Evolutionary conservation across 2,797 vertebrate species (phyloP).

Genomic region (Rhadinocentrus ornatus): DNA sequence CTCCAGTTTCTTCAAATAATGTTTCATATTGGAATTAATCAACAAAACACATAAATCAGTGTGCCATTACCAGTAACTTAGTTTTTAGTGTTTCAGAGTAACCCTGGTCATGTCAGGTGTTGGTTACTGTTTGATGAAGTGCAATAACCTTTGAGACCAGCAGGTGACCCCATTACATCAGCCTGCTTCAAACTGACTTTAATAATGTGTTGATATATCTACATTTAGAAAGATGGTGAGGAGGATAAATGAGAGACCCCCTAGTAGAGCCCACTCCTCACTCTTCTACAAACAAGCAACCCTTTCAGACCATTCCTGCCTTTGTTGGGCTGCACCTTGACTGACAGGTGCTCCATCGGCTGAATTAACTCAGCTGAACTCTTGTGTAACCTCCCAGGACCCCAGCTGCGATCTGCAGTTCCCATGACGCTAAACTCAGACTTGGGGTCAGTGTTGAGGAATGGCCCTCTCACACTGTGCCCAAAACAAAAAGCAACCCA

Average conservation of each 20-base stretch:
- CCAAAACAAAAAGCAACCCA: constrained; percentile 33
- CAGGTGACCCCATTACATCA: constrained; percentile 37
- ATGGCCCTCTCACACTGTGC: constrained; percentile 7
- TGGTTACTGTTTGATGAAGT: neutral
- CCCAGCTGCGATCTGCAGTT: constrained; percentile 44
- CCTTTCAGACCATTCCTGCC: constrained; percentile 1
- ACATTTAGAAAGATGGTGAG: constrained; percentile 4
- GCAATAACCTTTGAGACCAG: constrained; percentile 31
- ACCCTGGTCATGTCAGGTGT: no score
- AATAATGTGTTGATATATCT: neutral
- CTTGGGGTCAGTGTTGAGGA: constrained; percentile 16
- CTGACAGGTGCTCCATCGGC: constrained; percentile 27
- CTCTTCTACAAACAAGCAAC: constrained; percentile 13
- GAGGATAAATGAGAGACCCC: constrained; percentile 14
- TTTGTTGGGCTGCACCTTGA: neutral
- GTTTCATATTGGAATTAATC: no score
- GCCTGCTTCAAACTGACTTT: neutral
- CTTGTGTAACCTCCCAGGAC: constrained; percentile 39
- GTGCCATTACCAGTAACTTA: no score
- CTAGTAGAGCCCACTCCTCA: constrained; percentile 3
- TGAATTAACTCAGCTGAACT: constrained; percentile 58
- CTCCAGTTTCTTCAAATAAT: no score
- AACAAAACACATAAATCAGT: no score
- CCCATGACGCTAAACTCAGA: constrained; percentile 51
- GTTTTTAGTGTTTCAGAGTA: no score